Percentiles rank a stretch among this genome's conserved stretches.
Evolutionary conservation across 1,140 invertebrate genomes (phyloP).

Genomic region (Alviniconcha marisindica): DNA sequence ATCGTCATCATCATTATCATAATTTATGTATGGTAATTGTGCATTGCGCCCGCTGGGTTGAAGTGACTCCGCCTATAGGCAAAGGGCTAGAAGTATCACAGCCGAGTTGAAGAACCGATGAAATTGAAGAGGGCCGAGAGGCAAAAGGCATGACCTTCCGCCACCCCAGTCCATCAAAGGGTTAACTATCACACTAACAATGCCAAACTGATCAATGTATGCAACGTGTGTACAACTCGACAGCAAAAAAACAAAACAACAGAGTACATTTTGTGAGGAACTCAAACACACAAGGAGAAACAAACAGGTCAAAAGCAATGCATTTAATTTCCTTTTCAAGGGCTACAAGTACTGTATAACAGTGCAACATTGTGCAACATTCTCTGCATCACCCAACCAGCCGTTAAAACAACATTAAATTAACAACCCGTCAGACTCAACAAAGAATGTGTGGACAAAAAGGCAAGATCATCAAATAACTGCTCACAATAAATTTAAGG

Average conservation of each 20-base stretch:
- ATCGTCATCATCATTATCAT: conserved; percentile 24
- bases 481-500: conserved; percentile 8
- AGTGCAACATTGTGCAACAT: background rate
- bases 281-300: conserved; percentile 3
- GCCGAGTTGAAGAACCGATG: conserved; percentile 23
- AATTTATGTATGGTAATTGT: conserved; percentile 41
- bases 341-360: conserved; percentile 12
- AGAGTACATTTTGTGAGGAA: background rate
- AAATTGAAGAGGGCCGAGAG: conserved; percentile 6
- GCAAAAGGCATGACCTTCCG: background rate
- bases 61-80: conserved; percentile 29
- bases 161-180: background rate
- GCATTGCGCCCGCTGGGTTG: conserved; percentile 39
- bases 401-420: no score
- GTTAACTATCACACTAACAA: background rate
- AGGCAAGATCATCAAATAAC: background rate
- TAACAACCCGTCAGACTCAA: conserved; percentile 17
- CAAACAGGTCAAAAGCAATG: background rate
- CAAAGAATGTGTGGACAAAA: background rate
- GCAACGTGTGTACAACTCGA: conserved; percentile 11
- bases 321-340: background rate
- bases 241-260: background rate
- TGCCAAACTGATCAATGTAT: conserved; percentile 19
- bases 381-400: conserved; percentile 1
- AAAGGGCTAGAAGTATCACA: conserved; percentile 20